Conservation (phyloP, 2,113 vertebrate species). For the Sander vitreus region DNA sequence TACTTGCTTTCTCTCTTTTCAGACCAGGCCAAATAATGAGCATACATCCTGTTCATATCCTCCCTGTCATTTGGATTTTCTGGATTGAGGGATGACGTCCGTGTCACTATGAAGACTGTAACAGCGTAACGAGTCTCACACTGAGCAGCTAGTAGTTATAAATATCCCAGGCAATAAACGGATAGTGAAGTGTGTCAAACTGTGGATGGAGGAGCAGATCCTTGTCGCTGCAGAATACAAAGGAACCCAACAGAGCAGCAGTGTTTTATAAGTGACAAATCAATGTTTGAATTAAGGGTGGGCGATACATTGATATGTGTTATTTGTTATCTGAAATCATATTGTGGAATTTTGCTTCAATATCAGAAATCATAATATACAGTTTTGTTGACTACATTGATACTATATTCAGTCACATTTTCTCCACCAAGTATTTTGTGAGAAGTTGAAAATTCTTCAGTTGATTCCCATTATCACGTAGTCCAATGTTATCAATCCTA, state of each 20-base stretch:
- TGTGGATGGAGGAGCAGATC: constrained; percentile 42
- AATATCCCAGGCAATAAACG: constrained; percentile 59
- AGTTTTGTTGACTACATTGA: background rate
- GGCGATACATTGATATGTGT: background rate
- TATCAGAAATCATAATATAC: background rate
- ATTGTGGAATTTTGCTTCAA: background rate
- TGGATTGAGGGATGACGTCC: constrained; percentile 64
- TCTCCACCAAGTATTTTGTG: background rate
- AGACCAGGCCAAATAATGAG: constrained; percentile 55
- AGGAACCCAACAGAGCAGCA: constrained; percentile 23
- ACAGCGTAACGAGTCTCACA: constrained; percentile 60
- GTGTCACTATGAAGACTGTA: constrained; percentile 58
- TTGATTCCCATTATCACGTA: background rate
- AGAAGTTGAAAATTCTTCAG: background rate
- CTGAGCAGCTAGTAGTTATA: constrained; percentile 64
- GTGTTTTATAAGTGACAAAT: constrained; percentile 38
- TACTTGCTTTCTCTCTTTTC: constrained; percentile 31
- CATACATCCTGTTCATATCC: constrained; percentile 59
- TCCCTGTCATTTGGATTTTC: constrained; percentile 64
- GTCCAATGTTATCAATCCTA: background rate
- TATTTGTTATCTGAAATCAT: constrained; percentile 7
- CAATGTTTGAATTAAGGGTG: constrained; percentile 3
- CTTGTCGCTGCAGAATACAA: constrained; percentile 43
- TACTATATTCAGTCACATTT: background rate
- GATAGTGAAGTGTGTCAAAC: constrained; percentile 67